phyloP scores from a whole-genome alignment of 30 jellyfish, hydroid and myxozoan species.

The Aurelia aurita complex sp. Pacific region DNA sequence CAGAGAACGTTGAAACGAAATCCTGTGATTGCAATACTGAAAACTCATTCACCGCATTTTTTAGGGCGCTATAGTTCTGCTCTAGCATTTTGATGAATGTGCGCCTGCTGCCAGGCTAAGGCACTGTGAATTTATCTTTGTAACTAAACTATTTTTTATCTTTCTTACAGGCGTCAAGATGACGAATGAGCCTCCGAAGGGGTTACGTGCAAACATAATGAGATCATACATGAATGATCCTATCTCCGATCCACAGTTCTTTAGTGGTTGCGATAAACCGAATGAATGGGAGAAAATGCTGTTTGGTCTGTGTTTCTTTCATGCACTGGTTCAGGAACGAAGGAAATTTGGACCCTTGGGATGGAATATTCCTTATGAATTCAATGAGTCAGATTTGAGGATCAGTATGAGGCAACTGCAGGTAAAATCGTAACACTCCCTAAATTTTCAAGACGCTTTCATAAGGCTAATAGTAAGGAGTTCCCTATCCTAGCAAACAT shows the following conservation, averaged over 20 bases:
- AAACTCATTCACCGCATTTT: no score
- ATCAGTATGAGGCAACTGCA: conserved; percentile 99
- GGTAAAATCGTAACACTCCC: conserved; percentile 27
- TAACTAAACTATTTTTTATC: no score
- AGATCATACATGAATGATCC: conserved; percentile 97
- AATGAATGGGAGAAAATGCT: conserved; percentile 95
- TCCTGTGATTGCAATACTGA: no score
- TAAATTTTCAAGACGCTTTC: no score
- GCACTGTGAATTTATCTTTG: no score
- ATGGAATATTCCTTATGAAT: conserved; percentile 99
- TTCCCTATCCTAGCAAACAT: no score
- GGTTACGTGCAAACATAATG: conserved; percentile 94
- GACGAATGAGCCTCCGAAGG: conserved; percentile 99
- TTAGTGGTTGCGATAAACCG: conserved; percentile 88
- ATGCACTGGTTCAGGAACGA: conserved; percentile 98
- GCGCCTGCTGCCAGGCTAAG: no score
- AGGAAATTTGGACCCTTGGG: conserved; percentile 99
- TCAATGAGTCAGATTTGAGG: conserved; percentile 95
- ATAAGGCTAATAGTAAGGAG: no score
- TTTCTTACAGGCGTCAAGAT: conserved; percentile 87
- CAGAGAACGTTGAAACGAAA: no score
- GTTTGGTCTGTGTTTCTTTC: conserved; percentile 98
- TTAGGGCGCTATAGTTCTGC: no score
- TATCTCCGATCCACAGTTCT: conserved; percentile 86
- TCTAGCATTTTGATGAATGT: no score